Conservation (phyloP, 35 echinoderm and acorn worm genomes). For the Ophiothrix spiculata region DNA sequence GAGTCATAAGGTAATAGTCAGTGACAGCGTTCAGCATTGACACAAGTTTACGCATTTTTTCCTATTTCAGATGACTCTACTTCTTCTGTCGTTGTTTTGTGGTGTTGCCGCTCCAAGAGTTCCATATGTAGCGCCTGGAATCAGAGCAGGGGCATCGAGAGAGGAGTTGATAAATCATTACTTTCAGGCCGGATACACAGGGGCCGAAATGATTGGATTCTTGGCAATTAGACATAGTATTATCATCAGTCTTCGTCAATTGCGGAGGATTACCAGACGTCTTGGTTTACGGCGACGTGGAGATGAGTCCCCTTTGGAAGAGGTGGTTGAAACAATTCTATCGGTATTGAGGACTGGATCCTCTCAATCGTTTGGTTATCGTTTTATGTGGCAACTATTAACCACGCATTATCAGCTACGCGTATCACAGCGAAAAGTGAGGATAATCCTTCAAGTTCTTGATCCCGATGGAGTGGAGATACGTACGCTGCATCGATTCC, state of each 20-base stretch:
- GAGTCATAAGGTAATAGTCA: neutral
- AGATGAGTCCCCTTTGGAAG: neutral
- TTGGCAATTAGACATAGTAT: neutral
- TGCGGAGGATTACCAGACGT: conserved; percentile 6
- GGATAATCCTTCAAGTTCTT: conserved; percentile 12
- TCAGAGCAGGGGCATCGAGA: neutral
- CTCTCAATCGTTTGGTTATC: conserved; percentile 23
- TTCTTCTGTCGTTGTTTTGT: neutral
- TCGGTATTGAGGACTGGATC: neutral
- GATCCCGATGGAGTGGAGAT: conserved; percentile 40
- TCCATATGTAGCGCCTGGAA: conserved; percentile 1
- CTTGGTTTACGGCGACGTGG: neutral
- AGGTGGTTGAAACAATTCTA: neutral
- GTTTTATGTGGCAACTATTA: conserved; percentile 37
- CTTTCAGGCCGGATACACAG: conserved; percentile 10
- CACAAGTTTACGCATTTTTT: neutral
- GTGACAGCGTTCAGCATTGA: neutral
- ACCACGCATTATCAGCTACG: conserved; percentile 18
- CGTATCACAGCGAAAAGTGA: conserved; percentile 24
- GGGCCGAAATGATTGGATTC: conserved; percentile 15
- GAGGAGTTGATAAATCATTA: conserved; percentile 4
- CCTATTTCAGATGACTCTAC: neutral
- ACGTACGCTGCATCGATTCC: conserved; percentile 20
- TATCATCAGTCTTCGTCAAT: conserved; percentile 14
- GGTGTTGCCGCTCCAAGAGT: conserved; percentile 12